Evolutionary conservation across 1,140 invertebrate genomes (phyloP).

Genomic region (Listronotus oregonensis): DNA sequence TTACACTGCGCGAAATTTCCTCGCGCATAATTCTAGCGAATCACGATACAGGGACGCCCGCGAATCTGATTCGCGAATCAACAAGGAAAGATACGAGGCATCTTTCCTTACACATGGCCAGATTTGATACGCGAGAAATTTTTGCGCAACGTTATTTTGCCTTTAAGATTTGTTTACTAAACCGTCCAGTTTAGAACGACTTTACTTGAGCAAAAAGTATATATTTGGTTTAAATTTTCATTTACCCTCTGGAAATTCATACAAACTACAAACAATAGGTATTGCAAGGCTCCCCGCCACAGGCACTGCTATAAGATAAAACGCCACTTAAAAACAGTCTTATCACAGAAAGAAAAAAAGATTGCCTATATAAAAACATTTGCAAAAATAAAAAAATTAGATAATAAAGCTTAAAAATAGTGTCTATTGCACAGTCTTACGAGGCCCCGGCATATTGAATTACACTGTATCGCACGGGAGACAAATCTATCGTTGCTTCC

Average conservation of each 20-base stretch:
- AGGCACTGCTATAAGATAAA: constrained; percentile 53
- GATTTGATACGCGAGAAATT: too few relatives aligned
- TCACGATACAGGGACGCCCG: too few relatives aligned
- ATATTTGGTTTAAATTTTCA: constrained; percentile 13
- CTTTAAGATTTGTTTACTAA: too few relatives aligned
- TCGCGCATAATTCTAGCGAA: too few relatives aligned
- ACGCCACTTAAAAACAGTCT: constrained; percentile 48
- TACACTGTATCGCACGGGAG: constrained; percentile 69
- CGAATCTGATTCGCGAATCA: too few relatives aligned
- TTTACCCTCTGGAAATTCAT: constrained; percentile 4
- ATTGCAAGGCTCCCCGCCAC: constrained; percentile 43
- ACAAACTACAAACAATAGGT: constrained; percentile 43
- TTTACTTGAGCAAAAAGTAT: background rate
- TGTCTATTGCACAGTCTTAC: constrained; percentile 52
- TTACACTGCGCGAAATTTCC: too few relatives aligned
- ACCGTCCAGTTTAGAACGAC: background rate
- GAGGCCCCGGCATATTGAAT: constrained; percentile 80
- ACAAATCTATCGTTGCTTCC: constrained; percentile 59
- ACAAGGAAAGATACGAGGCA: too few relatives aligned
- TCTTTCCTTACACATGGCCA: too few relatives aligned
- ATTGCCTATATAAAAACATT: constrained; percentile 28
- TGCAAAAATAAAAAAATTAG: constrained; percentile 15
- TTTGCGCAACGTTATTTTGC: too few relatives aligned
- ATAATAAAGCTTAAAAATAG: constrained; percentile 25
- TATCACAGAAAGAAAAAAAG: constrained; percentile 55